These are phyloP conservation scores for Lepilemur septentrionalis DNA, from an alignment of 2,797 vertebrate species.

Conservation along the genomic window DNA sequence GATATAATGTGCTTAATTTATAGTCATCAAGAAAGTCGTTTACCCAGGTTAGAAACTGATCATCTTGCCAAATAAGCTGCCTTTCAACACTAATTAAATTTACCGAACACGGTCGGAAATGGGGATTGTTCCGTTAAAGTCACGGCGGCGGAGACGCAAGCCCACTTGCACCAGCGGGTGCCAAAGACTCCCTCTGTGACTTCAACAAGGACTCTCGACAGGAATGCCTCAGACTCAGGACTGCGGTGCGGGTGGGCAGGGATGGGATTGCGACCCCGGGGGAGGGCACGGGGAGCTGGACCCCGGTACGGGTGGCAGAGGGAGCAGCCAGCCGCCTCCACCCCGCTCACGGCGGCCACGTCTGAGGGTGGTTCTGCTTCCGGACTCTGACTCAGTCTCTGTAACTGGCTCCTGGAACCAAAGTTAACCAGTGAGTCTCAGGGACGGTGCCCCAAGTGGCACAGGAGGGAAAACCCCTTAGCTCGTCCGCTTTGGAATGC, in stretches of 20 bases:
- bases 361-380: not conserved
- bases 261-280: accelerated
- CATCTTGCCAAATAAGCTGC: slow-evolving; percentile 79
- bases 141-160: not conserved
- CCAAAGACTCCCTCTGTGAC: not conserved
- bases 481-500: not conserved
- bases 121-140: not conserved
- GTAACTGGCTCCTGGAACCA: not conserved
- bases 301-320: no score
- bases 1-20: slow-evolving; percentile 82
- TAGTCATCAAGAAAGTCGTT: slow-evolving; percentile 79
- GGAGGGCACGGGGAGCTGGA: accelerated
- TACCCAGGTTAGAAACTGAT: slow-evolving; percentile 78
- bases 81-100: slow-evolving; percentile 79
- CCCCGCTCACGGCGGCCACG: not conserved
- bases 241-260: not conserved
- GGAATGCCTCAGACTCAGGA: not conserved
- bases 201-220: accelerated
- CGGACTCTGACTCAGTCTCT: not conserved
- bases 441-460: not conserved
- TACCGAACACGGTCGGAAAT: slow-evolving; percentile 32
- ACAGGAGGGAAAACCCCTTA: accelerated
- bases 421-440: not conserved
- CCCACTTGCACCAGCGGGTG: not conserved
- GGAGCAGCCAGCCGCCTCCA: not conserved